Conservation (phyloP, 2,797 vertebrate species). For the Gouania willdenowi region DNA sequence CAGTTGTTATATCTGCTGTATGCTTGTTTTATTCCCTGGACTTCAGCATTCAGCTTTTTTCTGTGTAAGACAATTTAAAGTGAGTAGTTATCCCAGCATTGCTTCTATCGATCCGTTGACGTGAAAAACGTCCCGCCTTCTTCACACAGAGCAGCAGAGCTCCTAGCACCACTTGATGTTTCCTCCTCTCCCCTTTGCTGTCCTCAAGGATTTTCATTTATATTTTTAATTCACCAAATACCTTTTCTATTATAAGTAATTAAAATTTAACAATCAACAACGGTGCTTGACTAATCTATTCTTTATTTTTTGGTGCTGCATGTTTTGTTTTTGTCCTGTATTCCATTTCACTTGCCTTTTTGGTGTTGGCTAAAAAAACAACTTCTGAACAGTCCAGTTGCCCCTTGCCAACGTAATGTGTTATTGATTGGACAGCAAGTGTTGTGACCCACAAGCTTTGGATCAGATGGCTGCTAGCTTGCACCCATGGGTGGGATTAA, state of each 20-base stretch:
- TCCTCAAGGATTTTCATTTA: slow-evolving; percentile 37
- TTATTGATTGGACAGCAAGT: slow-evolving; percentile 50
- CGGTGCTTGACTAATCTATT: too few species aligned
- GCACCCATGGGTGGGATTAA: slow-evolving; percentile 49
- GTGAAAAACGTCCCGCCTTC: slow-evolving; percentile 18
- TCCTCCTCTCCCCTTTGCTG: slow-evolving; percentile 12
- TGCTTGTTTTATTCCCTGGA: background rate
- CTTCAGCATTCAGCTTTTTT: slow-evolving; percentile 20
- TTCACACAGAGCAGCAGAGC: slow-evolving; percentile 13
- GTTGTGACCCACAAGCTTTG: slow-evolving; percentile 39
- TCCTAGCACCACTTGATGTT: slow-evolving; percentile 42
- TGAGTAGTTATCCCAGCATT: slow-evolving; percentile 23
- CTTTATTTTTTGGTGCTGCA: too few species aligned
- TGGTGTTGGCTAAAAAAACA: too few species aligned
- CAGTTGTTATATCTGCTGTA: slow-evolving; percentile 11
- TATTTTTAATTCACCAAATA: too few species aligned
- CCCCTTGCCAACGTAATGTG: slow-evolving; percentile 34
- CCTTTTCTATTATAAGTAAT: too few species aligned
- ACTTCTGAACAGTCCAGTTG: slow-evolving; percentile 4
- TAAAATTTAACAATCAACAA: too few species aligned
- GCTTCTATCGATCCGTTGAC: slow-evolving; percentile 55
- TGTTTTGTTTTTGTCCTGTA: too few species aligned
- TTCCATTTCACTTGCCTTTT: too few species aligned
- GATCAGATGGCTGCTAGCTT: slow-evolving; percentile 61
- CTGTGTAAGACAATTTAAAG: slow-evolving; percentile 32